Conservation (phyloP, 2,797 vertebrate species). For the Heliangelus exortis region DNA sequence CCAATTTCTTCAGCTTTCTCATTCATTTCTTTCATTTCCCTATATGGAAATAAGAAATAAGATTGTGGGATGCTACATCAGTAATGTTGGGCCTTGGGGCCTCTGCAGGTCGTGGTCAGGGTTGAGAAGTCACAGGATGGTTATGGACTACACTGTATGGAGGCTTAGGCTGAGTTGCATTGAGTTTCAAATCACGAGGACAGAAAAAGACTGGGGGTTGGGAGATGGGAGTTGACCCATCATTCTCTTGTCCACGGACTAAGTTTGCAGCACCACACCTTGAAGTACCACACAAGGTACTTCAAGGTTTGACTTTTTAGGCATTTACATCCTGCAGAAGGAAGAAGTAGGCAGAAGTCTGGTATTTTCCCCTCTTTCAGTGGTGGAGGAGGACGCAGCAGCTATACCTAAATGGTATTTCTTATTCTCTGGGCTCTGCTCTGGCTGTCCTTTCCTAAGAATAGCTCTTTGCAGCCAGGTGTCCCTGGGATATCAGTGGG, state of each 20-base stretch:
- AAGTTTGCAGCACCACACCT: background rate
- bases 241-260: background rate
- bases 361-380: background rate
- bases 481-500: background rate
- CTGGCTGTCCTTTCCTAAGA: background rate
- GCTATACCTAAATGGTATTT: background rate
- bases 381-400: background rate
- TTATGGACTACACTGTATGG: fast-evolving
- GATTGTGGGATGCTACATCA: background rate
- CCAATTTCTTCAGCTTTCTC: background rate
- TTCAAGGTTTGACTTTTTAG: background rate
- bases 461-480: fast-evolving
- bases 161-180: background rate
- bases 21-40: background rate
- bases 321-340: background rate
- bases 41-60: background rate
- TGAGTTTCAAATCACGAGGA: background rate
- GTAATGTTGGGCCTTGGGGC: background rate
- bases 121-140: background rate
- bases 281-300: background rate
- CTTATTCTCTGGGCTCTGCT: background rate
- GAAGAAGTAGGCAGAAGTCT: background rate
- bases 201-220: background rate
- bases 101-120: background rate
- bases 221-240: background rate